A percentile compares a stretch with the other conserved stretches of the same genome.
Conservation (phyloP, 2,113 vertebrate genomes). For the Anoura caudifer region DNA sequence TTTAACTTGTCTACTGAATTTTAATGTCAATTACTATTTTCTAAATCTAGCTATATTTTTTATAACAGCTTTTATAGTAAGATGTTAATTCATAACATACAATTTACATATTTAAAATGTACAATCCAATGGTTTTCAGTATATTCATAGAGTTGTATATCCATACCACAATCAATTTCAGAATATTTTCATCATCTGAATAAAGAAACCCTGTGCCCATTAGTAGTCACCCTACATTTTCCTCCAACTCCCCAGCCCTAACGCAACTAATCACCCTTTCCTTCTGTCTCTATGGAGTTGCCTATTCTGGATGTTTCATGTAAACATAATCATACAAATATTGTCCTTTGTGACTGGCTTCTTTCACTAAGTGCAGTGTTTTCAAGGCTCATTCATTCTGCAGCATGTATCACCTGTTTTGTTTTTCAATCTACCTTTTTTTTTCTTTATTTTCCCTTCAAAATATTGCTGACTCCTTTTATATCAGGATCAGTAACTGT, state of each 20-base stretch:
- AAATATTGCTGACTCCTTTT: slow-evolving; percentile 25
- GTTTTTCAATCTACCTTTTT: neutral
- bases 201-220: neutral
- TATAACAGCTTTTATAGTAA: neutral
- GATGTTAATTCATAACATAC: neutral
- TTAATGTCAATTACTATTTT: neutral
- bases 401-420: neutral
- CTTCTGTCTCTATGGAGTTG: neutral
- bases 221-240: neutral
- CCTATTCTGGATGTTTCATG: neutral
- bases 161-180: neutral
- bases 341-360: neutral
- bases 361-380: neutral
- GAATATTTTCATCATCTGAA: neutral
- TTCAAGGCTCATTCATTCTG: neutral
- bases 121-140: neutral
- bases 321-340: neutral
- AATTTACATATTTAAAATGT: neutral
- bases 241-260: neutral
- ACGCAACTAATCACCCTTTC: neutral
- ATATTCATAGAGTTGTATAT: neutral
- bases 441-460: neutral
- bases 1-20: neutral
- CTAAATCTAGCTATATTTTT: neutral
- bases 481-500: neutral